These are phyloP conservation scores for Leptinotarsa haldemani DNA, from an alignment of 2,888 invertebrate genomes.

Conservation along the genomic window DNA sequence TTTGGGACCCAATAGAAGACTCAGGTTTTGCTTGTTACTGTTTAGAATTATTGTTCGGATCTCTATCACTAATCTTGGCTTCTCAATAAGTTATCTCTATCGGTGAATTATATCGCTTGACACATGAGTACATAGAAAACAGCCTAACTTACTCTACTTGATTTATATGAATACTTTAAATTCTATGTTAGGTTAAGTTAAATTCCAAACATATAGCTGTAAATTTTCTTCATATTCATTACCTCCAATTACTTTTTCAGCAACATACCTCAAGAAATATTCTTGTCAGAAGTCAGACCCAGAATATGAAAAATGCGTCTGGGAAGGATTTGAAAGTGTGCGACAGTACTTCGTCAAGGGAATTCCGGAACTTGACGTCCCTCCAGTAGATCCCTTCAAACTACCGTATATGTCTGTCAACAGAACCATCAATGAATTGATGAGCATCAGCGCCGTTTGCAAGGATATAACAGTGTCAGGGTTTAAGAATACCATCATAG, in stretches of 20 bases:
- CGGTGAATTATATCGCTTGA: too few species aligned
- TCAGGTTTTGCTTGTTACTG: too few species aligned
- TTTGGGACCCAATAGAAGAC: too few species aligned
- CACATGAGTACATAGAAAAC: too few species aligned
- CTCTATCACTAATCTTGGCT: too few species aligned
- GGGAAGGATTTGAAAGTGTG: slow-evolving; percentile 71
- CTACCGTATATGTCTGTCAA: slow-evolving; percentile 77
- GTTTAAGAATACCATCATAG: slow-evolving; percentile 73
- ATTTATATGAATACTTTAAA: too few species aligned
- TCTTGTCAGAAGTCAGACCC: slow-evolving; percentile 74
- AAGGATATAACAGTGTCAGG: slow-evolving; percentile 75
- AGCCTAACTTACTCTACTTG: too few species aligned
- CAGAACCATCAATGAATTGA: slow-evolving; percentile 74
- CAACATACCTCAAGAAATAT: slow-evolving; percentile 71
- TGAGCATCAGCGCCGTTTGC: slow-evolving; percentile 75
- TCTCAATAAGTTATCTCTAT: too few species aligned
- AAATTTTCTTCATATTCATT: too few species aligned
- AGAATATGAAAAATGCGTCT: slow-evolving; percentile 73
- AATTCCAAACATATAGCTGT: too few species aligned
- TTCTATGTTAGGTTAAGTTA: too few species aligned
- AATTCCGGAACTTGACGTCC: slow-evolving; percentile 76
- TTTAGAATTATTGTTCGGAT: too few species aligned
- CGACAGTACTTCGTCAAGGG: slow-evolving; percentile 72
- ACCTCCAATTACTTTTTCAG: slow-evolving; percentile 65
- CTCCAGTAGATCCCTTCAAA: slow-evolving; percentile 77